Base-by-base conservation (phyloP, 2,797 vertebrate species). In the Gambusia yucatana region DNA sequence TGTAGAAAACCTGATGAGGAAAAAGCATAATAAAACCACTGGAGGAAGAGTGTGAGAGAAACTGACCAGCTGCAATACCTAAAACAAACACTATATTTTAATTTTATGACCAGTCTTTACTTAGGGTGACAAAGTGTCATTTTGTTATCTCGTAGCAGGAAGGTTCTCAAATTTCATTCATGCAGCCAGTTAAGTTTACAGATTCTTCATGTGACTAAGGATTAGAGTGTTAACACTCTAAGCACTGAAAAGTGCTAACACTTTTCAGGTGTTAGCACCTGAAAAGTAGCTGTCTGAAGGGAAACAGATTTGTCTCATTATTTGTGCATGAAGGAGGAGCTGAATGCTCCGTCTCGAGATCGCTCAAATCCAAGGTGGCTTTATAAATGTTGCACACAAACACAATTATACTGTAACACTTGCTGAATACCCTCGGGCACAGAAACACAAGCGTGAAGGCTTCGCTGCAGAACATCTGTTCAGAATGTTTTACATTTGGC, bases 1-100 rank as follows among this genome's bases (percentile, higher is more conserved):
- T 95, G 88, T 99, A 99, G 87, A 98, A 97, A 6, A 99, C 98
- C 98, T 99, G 93, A 20, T 67, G 70, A 67, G 22, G 10, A 50
- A 44, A n/a, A 72, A 46, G 9, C 6, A 41, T n/a, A 81, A 0
- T 28, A n/a, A 72, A 52, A 75, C n/a, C 46, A 36, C 39, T 11
- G 2, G 0, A 46, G 20, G 73, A 33, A n/a, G 33, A 44, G 14
- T 25, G 41, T 33, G 22, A 63, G 70, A 28, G 39, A 46, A 6
- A 39, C 52, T 3, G 25, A 48, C 71, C 82, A 75, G 14, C 0
- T 8, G 8, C 55, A 46, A 28, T 11, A 41, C 7, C 16, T 67
- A 11, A 41, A 67, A 39, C 63, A 67, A 67, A 25, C 17, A 33
- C n/a, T 14, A 6, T 5, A 39, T 61, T 61, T 20, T n/a, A 16